Evolutionary conservation across 2,113 vertebrate species (phyloP), one percentile per base, ranked within the genome.

Genomic region (Calonectris borealis): DNA sequence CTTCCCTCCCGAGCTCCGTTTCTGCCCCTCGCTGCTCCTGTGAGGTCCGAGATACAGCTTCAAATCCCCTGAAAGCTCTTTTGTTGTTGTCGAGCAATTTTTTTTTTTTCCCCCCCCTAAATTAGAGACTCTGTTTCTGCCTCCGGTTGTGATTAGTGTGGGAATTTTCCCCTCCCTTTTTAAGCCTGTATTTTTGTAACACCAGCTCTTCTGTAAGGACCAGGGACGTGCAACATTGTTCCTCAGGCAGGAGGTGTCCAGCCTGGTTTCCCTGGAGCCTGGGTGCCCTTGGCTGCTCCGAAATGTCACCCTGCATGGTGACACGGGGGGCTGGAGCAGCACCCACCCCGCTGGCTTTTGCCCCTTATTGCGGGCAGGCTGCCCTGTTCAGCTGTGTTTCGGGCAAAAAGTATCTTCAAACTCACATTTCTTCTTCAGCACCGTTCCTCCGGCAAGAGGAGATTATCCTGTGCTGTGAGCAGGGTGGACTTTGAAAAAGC

Each of bases 31-130:
- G 6, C n/a, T 68, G 58, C 86, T 77, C 73, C 80, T 13, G 38
- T 26, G 0, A 77, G 65, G 49, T 55, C 77, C 1, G 1, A 61
- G 94, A 86, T 92, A 57, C 25, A 65, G 55, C 94, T 97, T 94
- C 94, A 83, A 34, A 46, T 86, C 57, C 86, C 77, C 46, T 93
- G 76, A 93, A 94, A 78, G 91, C 60, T 86, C 88, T 93, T 96
- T 92, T 90, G 95, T 95, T 92, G 77, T 60, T 36, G 62, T 76
- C 1, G 2, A 73, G 54, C 76, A 34, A 54, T 82, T 88, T 7
- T 32, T 36, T 27, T 7, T 14, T 15, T 46, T 21, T 7, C 0
- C 3, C 40, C 40, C 11, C 40, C 40, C 22, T 31, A 72, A 95
- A 69, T 88, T 60, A 69, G 71, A 77, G 61, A 32, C 88, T 90